Evolutionary conservation across 1,140 invertebrate genomes (phyloP).

Genomic region (Pentalonia nigronervosa): DNA sequence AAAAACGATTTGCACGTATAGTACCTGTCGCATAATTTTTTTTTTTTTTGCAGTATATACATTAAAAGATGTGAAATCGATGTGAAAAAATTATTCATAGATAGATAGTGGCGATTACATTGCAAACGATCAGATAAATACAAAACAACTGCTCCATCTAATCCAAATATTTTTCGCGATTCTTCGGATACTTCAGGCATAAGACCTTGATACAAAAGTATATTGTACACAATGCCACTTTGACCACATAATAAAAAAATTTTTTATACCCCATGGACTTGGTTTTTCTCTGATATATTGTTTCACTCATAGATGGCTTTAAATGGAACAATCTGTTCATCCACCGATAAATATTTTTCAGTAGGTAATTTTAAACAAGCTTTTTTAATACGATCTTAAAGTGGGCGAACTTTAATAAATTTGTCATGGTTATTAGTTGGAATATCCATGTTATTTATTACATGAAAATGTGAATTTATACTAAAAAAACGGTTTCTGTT

Average conservation of each 20-base stretch:
- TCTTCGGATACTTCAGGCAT: slow-evolving; percentile 54
- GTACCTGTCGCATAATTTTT: slow-evolving; percentile 59
- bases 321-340: slow-evolving; percentile 56
- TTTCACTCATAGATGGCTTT: slow-evolving; percentile 55
- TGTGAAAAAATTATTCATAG: slow-evolving; percentile 13
- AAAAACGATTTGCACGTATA: slow-evolving; percentile 56
- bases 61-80: slow-evolving; percentile 39
- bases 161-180: slow-evolving; percentile 55
- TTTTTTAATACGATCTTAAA: not conserved
- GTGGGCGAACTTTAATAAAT: not conserved
- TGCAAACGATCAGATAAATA: not conserved
- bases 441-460: too few species aligned
- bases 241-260: slow-evolving; percentile 61
- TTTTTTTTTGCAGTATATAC: slow-evolving; percentile 34
- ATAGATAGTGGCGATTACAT: slow-evolving; percentile 59
- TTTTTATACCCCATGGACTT: slow-evolving; percentile 46
- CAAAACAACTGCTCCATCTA: slow-evolving; percentile 10
- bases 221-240: slow-evolving; percentile 62
- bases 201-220: slow-evolving; percentile 58
- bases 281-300: slow-evolving; percentile 18
- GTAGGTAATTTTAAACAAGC: not conserved
- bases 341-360: slow-evolving; percentile 21
- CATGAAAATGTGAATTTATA: too few species aligned
- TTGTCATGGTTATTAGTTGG: too few species aligned
- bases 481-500: too few species aligned